Percentiles rank a stretch among this genome's conserved stretches.
Evolutionary conservation across 2,113 vertebrate genomes (phyloP).

Genomic region (Tyto alba): DNA sequence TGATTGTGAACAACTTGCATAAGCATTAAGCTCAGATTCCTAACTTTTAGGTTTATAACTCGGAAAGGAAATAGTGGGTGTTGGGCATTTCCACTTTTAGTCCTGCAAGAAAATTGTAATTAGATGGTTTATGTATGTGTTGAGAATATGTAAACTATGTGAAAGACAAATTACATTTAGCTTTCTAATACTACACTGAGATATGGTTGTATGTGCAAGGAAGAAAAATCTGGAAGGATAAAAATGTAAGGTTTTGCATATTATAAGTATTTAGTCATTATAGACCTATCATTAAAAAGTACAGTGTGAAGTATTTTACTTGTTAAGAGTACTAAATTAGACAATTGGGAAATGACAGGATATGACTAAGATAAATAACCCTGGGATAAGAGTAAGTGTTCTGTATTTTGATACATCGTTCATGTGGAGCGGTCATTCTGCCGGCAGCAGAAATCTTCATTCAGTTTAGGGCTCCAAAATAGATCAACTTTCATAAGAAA

Average conservation of each 20-base stretch:
- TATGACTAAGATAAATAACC: not conserved
- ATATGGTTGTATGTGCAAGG: not conserved
- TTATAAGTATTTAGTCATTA: not conserved
- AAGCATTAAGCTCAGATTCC: not conserved
- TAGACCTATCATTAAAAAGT: not conserved
- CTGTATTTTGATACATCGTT: not conserved
- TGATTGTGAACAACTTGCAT: not conserved
- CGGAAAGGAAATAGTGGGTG: not conserved
- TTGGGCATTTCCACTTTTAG: not conserved
- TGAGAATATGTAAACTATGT: not conserved
- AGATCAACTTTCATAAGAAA: not conserved
- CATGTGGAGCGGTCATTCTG: not conserved
- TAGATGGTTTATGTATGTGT: not conserved
- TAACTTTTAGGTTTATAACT: not conserved
- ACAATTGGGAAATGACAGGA: not conserved
- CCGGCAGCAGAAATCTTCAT: not conserved
- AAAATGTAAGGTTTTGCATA: not conserved
- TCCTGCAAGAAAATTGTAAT: not conserved
- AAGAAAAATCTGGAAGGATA: not conserved
- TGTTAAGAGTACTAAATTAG: not conserved
- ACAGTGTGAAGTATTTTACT: not conserved
- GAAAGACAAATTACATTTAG: not conserved
- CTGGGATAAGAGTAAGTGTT: not conserved
- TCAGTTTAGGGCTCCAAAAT: not conserved
- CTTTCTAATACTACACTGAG: not conserved